phyloP scores from a whole-genome alignment of 1,140 invertebrate genomes.

The Aphaenogaster ashmeadi region DNA sequence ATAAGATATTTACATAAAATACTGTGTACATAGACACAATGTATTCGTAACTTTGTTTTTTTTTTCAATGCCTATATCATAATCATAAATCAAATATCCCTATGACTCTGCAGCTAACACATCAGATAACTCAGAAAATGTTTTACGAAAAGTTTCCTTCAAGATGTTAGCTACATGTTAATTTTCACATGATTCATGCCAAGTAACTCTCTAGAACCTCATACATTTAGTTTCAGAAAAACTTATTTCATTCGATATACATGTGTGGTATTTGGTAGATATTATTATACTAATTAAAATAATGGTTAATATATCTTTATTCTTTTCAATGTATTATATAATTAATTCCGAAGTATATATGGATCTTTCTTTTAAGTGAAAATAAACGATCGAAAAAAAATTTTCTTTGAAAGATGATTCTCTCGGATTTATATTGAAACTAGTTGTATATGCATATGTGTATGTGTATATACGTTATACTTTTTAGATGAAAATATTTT shows the following conservation, averaged over 20 bases:
- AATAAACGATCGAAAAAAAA: background rate
- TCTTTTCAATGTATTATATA: constrained; percentile 21
- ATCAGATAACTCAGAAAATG: constrained; percentile 16
- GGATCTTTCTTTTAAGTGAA: constrained; percentile 27
- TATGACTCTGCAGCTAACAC: constrained; percentile 55
- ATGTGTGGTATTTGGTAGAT: constrained; percentile 51
- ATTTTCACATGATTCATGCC: constrained; percentile 38
- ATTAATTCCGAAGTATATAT: constrained; percentile 52
- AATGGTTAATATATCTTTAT: constrained; percentile 54
- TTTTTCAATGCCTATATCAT: constrained; percentile 66
- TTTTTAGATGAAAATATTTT: constrained; percentile 38
- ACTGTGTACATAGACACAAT: constrained; percentile 77
- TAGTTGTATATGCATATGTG: constrained; percentile 59
- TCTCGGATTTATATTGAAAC: constrained; percentile 32
- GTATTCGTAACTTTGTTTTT: constrained; percentile 62
- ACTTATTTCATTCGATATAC: constrained; percentile 42
- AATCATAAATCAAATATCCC: constrained; percentile 50
- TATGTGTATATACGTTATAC: constrained; percentile 64
- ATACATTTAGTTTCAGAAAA: constrained; percentile 24
- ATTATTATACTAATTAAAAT: constrained; percentile 54
- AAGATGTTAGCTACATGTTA: constrained; percentile 31
- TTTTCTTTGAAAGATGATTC: constrained; percentile 32
- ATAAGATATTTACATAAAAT: constrained; percentile 82
- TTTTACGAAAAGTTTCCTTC: constrained; percentile 21
- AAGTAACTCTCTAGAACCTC: constrained; percentile 8